These are phyloP conservation scores for Bimastos eiseni DNA, from an alignment of 2,888 invertebrate species.

Conservation along the genomic window DNA sequence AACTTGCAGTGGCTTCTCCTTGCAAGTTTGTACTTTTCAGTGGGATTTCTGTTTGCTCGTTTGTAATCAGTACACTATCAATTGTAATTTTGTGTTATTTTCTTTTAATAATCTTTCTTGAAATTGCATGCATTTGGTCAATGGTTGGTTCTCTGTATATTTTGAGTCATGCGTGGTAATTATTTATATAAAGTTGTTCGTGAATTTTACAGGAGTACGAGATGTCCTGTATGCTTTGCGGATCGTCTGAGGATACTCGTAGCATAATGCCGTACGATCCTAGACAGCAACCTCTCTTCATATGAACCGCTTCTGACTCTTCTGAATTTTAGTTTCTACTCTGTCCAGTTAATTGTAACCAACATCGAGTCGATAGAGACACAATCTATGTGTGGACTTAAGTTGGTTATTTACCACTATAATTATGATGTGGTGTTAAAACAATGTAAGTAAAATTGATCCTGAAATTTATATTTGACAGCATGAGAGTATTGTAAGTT, in stretches of 20 bases:
- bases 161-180: neutral
- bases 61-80: neutral
- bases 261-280: conserved; percentile 60
- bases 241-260: conserved; percentile 56
- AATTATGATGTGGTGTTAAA: too few species aligned
- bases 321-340: neutral
- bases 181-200: neutral
- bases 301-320: neutral
- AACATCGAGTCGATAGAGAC: neutral
- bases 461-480: too few species aligned
- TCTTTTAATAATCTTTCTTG: neutral
- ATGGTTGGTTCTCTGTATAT: neutral
- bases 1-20: neutral
- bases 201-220: conserved; percentile 54
- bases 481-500: too few species aligned
- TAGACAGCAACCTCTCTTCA: conserved; percentile 42
- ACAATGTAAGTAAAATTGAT: too few species aligned
- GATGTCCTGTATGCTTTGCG: conserved; percentile 60
- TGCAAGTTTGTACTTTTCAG: neutral
- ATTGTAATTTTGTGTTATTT: neutral
- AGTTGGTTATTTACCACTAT: neutral
- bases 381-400: neutral
- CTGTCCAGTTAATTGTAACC: neutral
- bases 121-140: neutral
- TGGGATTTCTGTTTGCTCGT: neutral